These are phyloP conservation scores for Eueides isabella DNA, from an alignment of 1,140 invertebrate species.

Conservation along the genomic window DNA sequence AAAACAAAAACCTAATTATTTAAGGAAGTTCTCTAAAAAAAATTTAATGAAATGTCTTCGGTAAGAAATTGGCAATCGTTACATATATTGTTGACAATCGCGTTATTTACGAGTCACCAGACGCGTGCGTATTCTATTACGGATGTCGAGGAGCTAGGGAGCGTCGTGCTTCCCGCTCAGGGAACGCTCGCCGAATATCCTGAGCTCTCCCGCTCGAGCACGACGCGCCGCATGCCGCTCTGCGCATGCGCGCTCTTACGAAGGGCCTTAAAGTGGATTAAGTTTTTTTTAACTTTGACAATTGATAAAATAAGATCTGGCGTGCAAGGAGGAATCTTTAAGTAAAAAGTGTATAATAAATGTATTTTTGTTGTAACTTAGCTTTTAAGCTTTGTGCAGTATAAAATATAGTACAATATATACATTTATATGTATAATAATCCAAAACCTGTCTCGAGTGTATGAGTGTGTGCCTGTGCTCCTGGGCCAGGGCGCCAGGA, in stretches of 20 bases:
- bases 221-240: too few relatives aligned
- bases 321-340: slow-evolving; percentile 63
- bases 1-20: too few relatives aligned
- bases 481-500: too few relatives aligned
- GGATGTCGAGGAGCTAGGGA: slow-evolving; percentile 42
- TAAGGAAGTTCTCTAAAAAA: too few relatives aligned
- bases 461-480: too few relatives aligned
- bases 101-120: slow-evolving; percentile 61
- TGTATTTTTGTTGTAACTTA: slow-evolving; percentile 24
- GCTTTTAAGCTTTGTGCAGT: background rate
- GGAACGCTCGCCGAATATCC: slow-evolving; percentile 62
- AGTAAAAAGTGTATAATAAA: slow-evolving; percentile 64
- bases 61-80: too few relatives aligned
- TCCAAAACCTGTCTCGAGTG: too few relatives aligned
- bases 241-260: slow-evolving; percentile 69
- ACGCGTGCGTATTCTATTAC: slow-evolving; percentile 58
- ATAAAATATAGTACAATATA: background rate
- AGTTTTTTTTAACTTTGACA: slow-evolving; percentile 78
- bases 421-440: too few relatives aligned
- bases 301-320: slow-evolving; percentile 75
- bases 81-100: slow-evolving; percentile 37
- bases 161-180: slow-evolving; percentile 48
- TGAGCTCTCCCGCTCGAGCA: slow-evolving; percentile 74
- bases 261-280: slow-evolving; percentile 78
- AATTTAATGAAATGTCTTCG: too few relatives aligned